These are phyloP conservation scores for Eupleurogrammus muticus DNA, from an alignment of 2,797 vertebrate species.

Conservation along the genomic window DNA sequence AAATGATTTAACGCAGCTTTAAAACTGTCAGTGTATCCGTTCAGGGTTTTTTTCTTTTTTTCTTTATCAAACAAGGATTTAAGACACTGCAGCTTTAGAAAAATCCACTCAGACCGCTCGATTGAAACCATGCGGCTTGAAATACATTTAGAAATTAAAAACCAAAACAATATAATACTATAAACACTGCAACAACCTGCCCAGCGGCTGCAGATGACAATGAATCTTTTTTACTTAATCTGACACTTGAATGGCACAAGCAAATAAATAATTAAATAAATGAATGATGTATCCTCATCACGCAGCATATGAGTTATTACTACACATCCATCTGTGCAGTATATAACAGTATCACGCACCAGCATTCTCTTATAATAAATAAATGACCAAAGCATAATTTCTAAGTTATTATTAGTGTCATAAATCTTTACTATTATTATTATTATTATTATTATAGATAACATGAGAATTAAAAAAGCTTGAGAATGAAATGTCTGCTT, in stretches of 20 bases:
- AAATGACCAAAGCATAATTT: not conserved
- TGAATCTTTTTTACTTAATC: not conserved
- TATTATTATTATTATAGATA: not conserved
- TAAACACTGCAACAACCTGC: not conserved
- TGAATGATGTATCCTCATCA: not conserved
- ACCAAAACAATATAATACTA: not conserved
- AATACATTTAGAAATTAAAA: not conserved
- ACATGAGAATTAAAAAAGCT: too few relatives aligned
- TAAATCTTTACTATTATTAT: not conserved
- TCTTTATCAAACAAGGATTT: not conserved
- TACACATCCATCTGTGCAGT: too few relatives aligned
- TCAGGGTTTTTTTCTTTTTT: not conserved
- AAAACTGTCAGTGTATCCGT: not conserved
- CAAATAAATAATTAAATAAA: not conserved
- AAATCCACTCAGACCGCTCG: not conserved
- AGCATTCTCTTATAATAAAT: not conserved
- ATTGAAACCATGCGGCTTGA: not conserved
- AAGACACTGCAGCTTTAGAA: not conserved
- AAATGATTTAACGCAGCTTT: not conserved
- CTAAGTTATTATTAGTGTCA: not conserved
- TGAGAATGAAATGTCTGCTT: too few relatives aligned
- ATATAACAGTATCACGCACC: too few relatives aligned
- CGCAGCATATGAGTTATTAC: too few relatives aligned
- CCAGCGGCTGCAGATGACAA: not conserved
- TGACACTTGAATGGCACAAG: not conserved